phyloP scores from a whole-genome alignment of 2,797 vertebrate genomes.

The Gadopsis marmoratus region DNA sequence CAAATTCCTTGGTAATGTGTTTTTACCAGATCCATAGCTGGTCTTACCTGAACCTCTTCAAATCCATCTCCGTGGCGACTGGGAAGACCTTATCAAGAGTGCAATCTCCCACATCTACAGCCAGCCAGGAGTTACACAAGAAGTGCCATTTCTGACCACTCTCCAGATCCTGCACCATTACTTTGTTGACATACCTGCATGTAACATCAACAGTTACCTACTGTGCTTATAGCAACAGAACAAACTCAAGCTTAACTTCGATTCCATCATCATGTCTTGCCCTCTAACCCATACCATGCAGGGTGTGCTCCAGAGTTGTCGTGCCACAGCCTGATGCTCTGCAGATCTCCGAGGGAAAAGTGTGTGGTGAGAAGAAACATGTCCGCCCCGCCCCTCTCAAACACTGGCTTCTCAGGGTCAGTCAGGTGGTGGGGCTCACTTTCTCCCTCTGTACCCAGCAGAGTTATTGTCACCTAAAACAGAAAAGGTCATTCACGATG shows the following conservation, averaged over 20 bases:
- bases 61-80: conserved; percentile 91
- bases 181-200: conserved; percentile 93
- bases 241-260: conserved; percentile 5
- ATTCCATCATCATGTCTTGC: background rate
- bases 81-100: conserved; percentile 92
- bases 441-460: conserved; percentile 91
- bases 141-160: conserved; percentile 92
- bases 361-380: conserved; percentile 93
- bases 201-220: conserved; percentile 7
- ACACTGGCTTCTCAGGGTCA: conserved; percentile 87
- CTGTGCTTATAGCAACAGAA: background rate
- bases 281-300: conserved; percentile 85
- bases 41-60: conserved; percentile 92
- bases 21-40: background rate
- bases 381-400: conserved; percentile 92
- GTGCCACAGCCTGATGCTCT: conserved; percentile 93
- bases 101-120: conserved; percentile 92
- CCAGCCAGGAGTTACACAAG: conserved; percentile 95
- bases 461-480: conserved; percentile 91
- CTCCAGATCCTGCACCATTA: conserved; percentile 91
- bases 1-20: background rate
- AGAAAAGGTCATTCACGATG: background rate
- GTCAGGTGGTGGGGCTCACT: conserved; percentile 94
- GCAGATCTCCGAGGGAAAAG: conserved; percentile 93
- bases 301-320: conserved; percentile 92